Evolutionary conservation across 1,140 invertebrate species (phyloP).

Genomic region (Parapsyche elsis): DNA sequence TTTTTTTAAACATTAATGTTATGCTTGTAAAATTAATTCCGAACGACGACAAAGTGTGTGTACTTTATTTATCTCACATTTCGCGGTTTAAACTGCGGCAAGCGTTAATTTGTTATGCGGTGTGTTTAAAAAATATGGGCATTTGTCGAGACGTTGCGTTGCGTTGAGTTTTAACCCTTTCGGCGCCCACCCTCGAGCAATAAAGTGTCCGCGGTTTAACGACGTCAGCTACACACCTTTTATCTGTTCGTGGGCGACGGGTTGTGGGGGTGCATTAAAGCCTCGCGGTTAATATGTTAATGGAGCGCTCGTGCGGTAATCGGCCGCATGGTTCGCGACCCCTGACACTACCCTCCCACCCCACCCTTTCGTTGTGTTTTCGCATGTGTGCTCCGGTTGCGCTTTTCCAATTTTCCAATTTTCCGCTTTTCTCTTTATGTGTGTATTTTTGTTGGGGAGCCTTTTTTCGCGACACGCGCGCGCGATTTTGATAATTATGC

Average conservation of each 20-base stretch:
- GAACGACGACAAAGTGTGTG: too few relatives aligned
- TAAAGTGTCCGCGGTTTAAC: conserved; percentile 27
- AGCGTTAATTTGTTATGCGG: background rate
- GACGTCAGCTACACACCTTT: conserved; percentile 10
- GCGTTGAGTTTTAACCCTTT: conserved; percentile 7
- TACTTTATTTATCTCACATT: too few relatives aligned
- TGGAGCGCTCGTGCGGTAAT: background rate
- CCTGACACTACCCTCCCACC: too few relatives aligned
- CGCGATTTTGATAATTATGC: too few relatives aligned
- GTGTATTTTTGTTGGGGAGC: background rate
- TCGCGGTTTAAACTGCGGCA: too few relatives aligned
- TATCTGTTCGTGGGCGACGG: background rate
- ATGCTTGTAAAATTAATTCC: too few relatives aligned
- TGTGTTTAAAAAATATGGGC: background rate
- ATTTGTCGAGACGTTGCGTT: too few relatives aligned
- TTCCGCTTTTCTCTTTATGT: background rate
- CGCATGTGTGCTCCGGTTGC: background rate
- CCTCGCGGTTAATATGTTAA: conserved; percentile 20
- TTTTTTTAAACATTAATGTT: too few relatives aligned
- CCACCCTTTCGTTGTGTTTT: too few relatives aligned
- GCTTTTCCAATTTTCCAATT: conserved; percentile 11
- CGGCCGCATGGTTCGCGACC: background rate
- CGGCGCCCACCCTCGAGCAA: background rate
- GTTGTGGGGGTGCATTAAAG: background rate
- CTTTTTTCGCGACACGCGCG: too few relatives aligned